Percentiles rank a stretch among this genome's conserved stretches.
These are phyloP conservation scores for Lycaon pictus DNA, from an alignment of 2,113 vertebrate genomes.

Conservation along the genomic window DNA sequence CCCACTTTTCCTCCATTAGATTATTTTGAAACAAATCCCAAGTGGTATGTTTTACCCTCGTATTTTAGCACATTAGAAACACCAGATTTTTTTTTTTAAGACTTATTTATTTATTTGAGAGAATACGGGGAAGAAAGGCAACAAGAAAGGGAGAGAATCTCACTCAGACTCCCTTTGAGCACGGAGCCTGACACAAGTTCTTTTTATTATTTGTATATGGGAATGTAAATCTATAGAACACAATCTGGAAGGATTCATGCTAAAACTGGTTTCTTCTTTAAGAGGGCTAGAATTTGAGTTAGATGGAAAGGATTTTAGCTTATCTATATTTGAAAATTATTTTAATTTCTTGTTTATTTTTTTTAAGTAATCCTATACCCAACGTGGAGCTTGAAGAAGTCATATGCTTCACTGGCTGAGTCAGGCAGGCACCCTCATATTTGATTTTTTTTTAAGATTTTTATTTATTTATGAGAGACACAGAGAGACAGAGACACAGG, in stretches of 20 bases:
- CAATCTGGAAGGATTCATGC: not conserved
- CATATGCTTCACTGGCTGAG: not conserved
- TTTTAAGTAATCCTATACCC: not conserved
- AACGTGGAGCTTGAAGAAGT: not conserved
- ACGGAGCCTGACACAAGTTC: too few species aligned
- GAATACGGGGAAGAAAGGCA: too few species aligned
- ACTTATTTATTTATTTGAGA: too few species aligned
- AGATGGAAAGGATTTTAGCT: not conserved
- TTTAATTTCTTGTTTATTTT: not conserved
- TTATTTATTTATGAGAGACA: too few species aligned
- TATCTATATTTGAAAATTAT: not conserved
- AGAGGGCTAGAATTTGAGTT: not conserved
- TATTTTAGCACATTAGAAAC: not conserved
- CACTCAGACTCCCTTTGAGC: too few species aligned
- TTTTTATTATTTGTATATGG: not conserved
- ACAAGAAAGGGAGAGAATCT: too few species aligned
- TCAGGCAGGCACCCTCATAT: too few species aligned
- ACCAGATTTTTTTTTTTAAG: too few species aligned
- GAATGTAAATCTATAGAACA: not conserved
- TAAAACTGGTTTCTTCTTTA: not conserved
- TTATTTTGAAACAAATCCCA: not conserved
- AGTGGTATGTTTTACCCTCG: not conserved
- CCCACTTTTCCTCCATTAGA: not conserved
- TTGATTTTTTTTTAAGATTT: too few species aligned
- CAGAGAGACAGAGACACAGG: too few species aligned